Base-by-base conservation (phyloP, 2,888 invertebrate genomes). In the Orthonevra nobilis region DNA sequence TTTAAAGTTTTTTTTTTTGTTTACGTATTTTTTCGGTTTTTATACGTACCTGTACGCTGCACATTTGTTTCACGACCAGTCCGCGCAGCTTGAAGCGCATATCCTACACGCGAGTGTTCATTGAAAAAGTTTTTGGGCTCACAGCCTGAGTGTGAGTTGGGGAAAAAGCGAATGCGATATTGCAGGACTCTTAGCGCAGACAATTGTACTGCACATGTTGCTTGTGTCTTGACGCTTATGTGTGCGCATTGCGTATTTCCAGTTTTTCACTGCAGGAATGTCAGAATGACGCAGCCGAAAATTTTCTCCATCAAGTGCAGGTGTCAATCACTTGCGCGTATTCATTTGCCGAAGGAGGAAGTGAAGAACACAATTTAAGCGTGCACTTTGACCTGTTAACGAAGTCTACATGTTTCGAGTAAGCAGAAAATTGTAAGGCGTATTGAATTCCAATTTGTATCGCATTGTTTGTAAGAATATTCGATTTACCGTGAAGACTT, bases 401-500 rank as follows among this genome's bases (percentile, higher is more conserved):
- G n/a, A 23, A 36, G 46, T 48, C 54, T 26, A 12, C 3, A 42
- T 17, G 12, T 17, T 19, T 10, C 3, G 26, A 61, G 44, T 56
- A 30, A 38, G 48, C 12, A 9, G 36, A 19, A 50, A 52, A 7
- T 9, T 0, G 20, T 36, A 19, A 34, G 26, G 60, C 26, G 38
- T 54, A 73, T 72, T 32, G 0, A 23, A 32, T 50, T 66, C 54
- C 79, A 61, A 72, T 30, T 19, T 58, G 30, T 50, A 48, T 19
- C 15, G 32, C 23, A 54, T 46, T 40, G 38, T 36, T 79, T 73
- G 73, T 68, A 30, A 42, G 79, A 56, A 73, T 79, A 50, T 1
- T 6, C 38, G 60, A 50, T 61, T 52, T 28, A 63, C 20, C n/a
- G n/a, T 30, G 42, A 48, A 72, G 70, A 66, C 50, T 61, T 23